Evolutionary conservation across 2,113 vertebrate species (phyloP).

Genomic region (Melanerpes aurifrons): DNA sequence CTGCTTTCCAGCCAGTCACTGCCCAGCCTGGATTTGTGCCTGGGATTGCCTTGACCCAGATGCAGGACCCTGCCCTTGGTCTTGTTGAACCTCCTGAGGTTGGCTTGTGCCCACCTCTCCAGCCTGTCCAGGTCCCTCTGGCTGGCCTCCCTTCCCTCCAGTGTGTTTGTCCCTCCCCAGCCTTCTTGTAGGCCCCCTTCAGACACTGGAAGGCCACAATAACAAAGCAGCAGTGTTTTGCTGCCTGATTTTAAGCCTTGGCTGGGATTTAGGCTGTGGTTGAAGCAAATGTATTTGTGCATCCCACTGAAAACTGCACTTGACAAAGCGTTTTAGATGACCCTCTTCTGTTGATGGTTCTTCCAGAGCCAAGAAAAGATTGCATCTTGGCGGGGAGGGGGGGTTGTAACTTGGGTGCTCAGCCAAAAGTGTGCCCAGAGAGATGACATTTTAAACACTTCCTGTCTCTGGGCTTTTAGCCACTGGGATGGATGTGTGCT

Average conservation of each 20-base stretch:
- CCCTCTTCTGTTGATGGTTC: background rate
- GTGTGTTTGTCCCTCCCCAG: no score
- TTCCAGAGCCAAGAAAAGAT: slow-evolving; percentile 13
- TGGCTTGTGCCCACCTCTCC: no score
- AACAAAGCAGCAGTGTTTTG: background rate
- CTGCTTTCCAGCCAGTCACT: no score
- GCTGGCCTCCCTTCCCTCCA: no score
- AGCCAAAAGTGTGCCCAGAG: slow-evolving; percentile 19
- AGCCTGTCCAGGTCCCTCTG: no score
- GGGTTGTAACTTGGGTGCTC: background rate
- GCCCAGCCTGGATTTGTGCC: no score
- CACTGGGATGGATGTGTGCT: slow-evolving; percentile 15
- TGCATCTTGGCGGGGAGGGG: background rate
- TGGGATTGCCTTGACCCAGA: no score
- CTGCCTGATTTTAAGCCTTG: background rate
- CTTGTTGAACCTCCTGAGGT: no score
- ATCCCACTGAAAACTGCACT: background rate
- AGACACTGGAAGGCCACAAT: background rate
- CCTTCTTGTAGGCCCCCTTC: no score
- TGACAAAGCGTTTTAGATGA: background rate
- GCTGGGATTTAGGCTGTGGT: background rate
- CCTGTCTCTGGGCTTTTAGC: slow-evolving; percentile 41
- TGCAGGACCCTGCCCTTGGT: no score
- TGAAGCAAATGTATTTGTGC: background rate
- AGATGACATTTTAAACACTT: slow-evolving; percentile 42